Base-by-base conservation (phyloP, 2,888 invertebrate genomes). In the Taphrorychus bicolor region DNA sequence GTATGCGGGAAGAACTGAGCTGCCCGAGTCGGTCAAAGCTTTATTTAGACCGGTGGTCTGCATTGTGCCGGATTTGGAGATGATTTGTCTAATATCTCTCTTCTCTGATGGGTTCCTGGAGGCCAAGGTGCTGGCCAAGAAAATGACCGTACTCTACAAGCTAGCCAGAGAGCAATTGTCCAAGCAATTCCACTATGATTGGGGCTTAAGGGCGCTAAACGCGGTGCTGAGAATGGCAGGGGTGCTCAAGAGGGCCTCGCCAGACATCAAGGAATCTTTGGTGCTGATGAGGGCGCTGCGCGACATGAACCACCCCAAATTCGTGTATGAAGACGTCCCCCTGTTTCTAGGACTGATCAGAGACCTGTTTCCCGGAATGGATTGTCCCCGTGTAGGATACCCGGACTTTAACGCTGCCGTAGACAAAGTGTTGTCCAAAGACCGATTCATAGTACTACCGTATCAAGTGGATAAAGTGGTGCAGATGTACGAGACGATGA, bases 301-400 rank as follows among this genome's bases (percentile, higher is more conserved):
- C 74, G 96, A 96, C 77, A 95, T 95, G 93, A 97, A 96, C 82
- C 87, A 94, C 74, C 95, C 97, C 0, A 97, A 97, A 82, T 95
- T 97, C 80, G 90, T 96, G 18, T 94, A 89, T 77, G 95, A 96
- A 77, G 97, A 97, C 80, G 93, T 95, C 0, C 94, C 94, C 0
- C 83, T 96, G 5, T 97, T 97, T 83, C 81, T 95, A 73, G 95
- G 95, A 0, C 85, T 95, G 58, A 94, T 94, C 74, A 89, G 90
- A 75, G 96, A 97, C 81, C 83, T 97, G 69, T 97, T 97, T 82
- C 96, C 96, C 0, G 94, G 94, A 0, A 84, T 96, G 76, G 93
- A 95, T 77, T 95, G 94, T 77, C 95, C 95, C 0, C 87, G 94
- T 70, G 91, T 95, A 11, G 89, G 91, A 0, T 94, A 97, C 83